Base-by-base conservation (phyloP, 2,888 invertebrate species). In the Pristionchus maxplancki region DNA sequence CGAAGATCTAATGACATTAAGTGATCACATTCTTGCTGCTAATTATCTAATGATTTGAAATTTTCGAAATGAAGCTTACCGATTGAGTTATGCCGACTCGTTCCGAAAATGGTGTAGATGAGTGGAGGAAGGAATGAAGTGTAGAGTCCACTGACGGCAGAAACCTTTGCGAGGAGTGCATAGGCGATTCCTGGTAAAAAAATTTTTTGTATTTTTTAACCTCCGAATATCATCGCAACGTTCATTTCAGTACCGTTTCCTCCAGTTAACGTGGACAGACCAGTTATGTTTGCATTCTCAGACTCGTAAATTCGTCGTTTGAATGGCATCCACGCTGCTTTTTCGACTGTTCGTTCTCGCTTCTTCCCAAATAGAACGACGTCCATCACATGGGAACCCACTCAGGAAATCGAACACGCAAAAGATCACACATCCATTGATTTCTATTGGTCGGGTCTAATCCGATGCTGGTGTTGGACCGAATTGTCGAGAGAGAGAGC, bases 51-150 rank as follows among this genome's bases (percentile, higher is more conserved):
- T 44, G 1, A n/a, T n/a, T n/a, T n/a, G 34, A 82, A 48, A 50
- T 6, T 28, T 1, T 82, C 48, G 37, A 44, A 24, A 28, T 44
- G 24, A 15, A n/a, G n/a, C 78, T n/a, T n/a, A 89, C 97, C 97
- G 96, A 97, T 97, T 6, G 97, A 98, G 53, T 97, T 96, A 94
- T 98, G 98, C 87, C 96, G 96, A 0, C 97, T 97, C 0, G 97
- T 97, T 86, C 97, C 97, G 91, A 97, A 96, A 90, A 97, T 95
- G 90, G 97, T 96, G 95, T 98, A 98, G 20, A 97, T 95, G 24
- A 97, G 95, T 0, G 97, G 97, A 0, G 98, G 97, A 95, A 98
- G 97, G 95, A 98, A 97, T 0, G 97, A 98, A 96, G 97, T 97
- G 95, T 97, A 97, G 15, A 96, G 95, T 5, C 96, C 96, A 91